These are phyloP conservation scores for Notamacropus eugenii DNA, from an alignment of 2,797 vertebrate genomes.

Conservation along the genomic window DNA sequence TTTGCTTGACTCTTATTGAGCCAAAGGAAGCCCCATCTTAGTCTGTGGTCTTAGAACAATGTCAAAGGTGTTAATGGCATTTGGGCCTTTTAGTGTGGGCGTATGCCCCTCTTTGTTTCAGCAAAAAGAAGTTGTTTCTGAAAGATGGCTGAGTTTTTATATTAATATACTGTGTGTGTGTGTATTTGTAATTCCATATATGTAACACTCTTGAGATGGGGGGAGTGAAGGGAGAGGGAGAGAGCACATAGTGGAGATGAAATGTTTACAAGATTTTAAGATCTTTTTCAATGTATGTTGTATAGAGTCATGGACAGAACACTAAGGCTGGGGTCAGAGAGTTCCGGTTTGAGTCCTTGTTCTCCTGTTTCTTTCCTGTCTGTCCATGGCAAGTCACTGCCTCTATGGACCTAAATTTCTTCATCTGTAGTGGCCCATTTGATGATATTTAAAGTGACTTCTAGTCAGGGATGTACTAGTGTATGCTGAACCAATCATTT, in stretches of 20 bases:
- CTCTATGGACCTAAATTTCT: not conserved
- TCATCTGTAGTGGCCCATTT: not conserved
- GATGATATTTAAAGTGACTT: not conserved
- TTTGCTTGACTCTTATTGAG: conserved; percentile 1
- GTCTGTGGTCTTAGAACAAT: not conserved
- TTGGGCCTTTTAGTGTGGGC: not conserved
- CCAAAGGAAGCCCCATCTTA: not conserved
- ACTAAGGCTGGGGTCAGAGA: not conserved
- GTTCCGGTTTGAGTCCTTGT: accelerated
- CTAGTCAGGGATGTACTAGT: not conserved
- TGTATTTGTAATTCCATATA: not conserved
- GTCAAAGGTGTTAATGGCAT: not conserved
- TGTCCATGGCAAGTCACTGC: not conserved
- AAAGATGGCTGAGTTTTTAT: not conserved
- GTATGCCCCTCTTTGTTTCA: not conserved
- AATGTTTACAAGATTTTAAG: not conserved
- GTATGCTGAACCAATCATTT: not conserved
- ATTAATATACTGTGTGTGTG: not conserved
- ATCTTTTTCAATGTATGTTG: not conserved
- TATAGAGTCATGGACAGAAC: accelerated
- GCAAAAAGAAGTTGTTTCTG: not conserved
- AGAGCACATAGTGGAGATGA: not conserved
- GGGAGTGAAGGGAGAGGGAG: not conserved
- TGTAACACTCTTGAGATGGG: not conserved
- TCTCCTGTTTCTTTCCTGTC: not conserved